A percentile compares a stretch with the other conserved stretches of the same genome.
Evolutionary conservation across 2,888 invertebrate species (phyloP).

Genomic region (Iphiclides podalirius): DNA sequence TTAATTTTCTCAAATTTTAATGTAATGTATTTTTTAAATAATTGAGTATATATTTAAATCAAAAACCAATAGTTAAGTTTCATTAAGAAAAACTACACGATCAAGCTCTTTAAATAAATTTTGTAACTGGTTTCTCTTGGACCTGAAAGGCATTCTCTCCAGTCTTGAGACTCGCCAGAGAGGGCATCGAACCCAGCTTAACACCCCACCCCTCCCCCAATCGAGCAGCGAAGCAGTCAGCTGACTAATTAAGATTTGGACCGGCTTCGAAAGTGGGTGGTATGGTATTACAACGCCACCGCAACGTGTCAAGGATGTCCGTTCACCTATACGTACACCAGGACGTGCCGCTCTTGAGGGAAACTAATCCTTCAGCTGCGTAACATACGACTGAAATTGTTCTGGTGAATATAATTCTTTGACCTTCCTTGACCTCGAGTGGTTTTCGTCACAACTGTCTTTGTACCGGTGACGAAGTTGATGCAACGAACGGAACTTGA

Average conservation of each 20-base stretch:
- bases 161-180: too few relatives aligned
- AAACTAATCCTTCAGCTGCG: background rate
- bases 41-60: too few relatives aligned
- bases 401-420: background rate
- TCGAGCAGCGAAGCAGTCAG: background rate
- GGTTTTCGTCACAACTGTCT: background rate
- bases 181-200: background rate
- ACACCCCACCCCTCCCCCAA: background rate
- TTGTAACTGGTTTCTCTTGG: too few relatives aligned
- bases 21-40: too few relatives aligned
- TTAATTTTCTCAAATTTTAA: too few relatives aligned
- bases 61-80: too few relatives aligned
- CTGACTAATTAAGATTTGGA: background rate
- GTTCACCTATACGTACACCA: background rate
- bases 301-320: slow-evolving; percentile 10
- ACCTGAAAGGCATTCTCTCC: too few relatives aligned
- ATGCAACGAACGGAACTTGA: background rate
- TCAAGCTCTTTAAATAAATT: too few relatives aligned
- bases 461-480: background rate
- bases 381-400: background rate
- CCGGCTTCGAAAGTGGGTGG: background rate
- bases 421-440: background rate
- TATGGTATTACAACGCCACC: slow-evolving; percentile 1
- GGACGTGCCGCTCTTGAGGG: background rate
- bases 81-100: too few relatives aligned